Evolutionary conservation across 2,797 vertebrate genomes (phyloP), one percentile per base, ranked within the genome.

Genomic region (Sebastes hopkinsi): DNA sequence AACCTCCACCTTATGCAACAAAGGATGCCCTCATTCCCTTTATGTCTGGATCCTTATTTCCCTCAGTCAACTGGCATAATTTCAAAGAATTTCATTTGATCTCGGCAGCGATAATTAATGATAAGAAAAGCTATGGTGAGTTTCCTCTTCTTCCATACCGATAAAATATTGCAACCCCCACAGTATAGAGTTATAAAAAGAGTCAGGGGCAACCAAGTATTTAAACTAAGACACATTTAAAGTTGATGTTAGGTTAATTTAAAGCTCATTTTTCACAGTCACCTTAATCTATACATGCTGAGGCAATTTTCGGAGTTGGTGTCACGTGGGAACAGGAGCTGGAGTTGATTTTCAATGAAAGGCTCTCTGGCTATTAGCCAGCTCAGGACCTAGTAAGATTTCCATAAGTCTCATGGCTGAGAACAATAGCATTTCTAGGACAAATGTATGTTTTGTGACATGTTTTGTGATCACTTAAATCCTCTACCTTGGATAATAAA

Each of bases 1-100:
- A 83, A 78, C 73, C 46, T 38, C 79, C 61, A 64, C 62, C 68
- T 72, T 42, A 74, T 66, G 75, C 73, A 80, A 89, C 81, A 89
- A 88, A 87, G 73, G 56, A 74, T 75, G 30, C 75, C 66, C 67
- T 70, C 67, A 70, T 70, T 85, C 69, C 54, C 42, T 67, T 8
- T 29, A 22, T 65, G 68, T 72, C 38, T 56, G 18, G 30, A 20
- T 80, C 58, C 42, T 58, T 70, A 50, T 79, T 79, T 70, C 38
- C 12, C 34, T 71, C 29, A 62, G 67, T 61, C 61, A 20, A 55
- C 34, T 67, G 80, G 64, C 61, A 73, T 52, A 34, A 30, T 73
- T 77, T 64, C 42, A 80, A 74, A 73, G 34, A 60, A 52, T 52
- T 62, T 66, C 1, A 54, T 77, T 74, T 72, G 32, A 79, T 87